A percentile compares a stretch with the other conserved stretches of the same genome.
phyloP scores from a whole-genome alignment of 2,888 invertebrate species.

The Falcaria lacertinaria region DNA sequence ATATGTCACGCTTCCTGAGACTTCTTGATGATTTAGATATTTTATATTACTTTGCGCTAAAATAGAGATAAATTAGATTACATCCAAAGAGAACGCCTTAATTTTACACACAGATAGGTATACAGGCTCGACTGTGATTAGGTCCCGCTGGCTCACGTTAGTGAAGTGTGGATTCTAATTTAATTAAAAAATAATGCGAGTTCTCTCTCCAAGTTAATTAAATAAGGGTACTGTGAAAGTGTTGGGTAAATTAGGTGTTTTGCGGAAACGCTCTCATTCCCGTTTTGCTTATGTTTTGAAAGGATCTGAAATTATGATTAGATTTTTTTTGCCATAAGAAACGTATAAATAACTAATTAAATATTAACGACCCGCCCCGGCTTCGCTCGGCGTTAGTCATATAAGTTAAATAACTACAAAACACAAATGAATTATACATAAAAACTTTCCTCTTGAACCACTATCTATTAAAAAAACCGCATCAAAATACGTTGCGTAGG shows the following conservation, averaged over 20 bases:
- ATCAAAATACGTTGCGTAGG: too few relatives aligned
- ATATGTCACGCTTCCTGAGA: too few relatives aligned
- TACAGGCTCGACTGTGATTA: conserved; percentile 1
- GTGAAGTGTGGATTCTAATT: conserved; percentile 22
- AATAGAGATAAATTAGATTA: neutral
- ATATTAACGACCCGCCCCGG: too few relatives aligned
- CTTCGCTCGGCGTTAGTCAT: too few relatives aligned
- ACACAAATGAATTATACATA: too few relatives aligned
- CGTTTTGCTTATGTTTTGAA: neutral
- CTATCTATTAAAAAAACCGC: too few relatives aligned
- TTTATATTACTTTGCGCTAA: too few relatives aligned
- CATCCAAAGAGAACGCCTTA: neutral
- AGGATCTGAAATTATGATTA: neutral
- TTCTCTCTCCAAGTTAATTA: conserved; percentile 20
- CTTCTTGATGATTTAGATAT: too few relatives aligned
- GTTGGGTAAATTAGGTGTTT: conserved; percentile 11
- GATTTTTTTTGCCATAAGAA: too few relatives aligned
- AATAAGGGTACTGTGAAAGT: conserved; percentile 11
- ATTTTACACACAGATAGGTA: neutral
- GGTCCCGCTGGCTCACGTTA: conserved; percentile 1
- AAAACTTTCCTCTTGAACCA: too few relatives aligned
- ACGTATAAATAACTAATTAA: too few relatives aligned
- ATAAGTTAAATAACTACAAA: too few relatives aligned
- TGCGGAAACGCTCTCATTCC: conserved; percentile 1
- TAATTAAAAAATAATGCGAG: conserved; percentile 35